Percentiles rank a stretch among this genome's conserved stretches.
These are phyloP conservation scores for Drosophila birchii DNA, from an alignment of 2,888 invertebrate genomes.

Conservation along the genomic window DNA sequence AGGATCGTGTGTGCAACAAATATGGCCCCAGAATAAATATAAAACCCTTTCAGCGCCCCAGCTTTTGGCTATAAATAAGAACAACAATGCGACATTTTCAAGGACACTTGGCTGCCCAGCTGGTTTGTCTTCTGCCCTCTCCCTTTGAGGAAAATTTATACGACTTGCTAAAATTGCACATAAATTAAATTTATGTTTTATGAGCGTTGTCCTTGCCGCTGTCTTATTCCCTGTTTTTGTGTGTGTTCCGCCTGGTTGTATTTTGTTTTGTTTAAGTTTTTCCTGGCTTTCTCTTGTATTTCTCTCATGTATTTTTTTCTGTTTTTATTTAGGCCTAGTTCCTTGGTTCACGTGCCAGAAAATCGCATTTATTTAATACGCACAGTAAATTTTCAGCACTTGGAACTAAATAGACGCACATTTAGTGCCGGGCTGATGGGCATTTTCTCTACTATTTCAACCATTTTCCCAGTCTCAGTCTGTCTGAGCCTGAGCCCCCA, in stretches of 20 bases:
- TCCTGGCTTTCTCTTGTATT: conserved; percentile 28
- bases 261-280: conserved; percentile 48
- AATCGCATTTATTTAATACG: conserved; percentile 78
- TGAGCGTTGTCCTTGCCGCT: conserved; percentile 74
- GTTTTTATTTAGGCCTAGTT: conserved; percentile 16
- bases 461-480: not conserved
- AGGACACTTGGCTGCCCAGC: conserved; percentile 71
- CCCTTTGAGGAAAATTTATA: conserved; percentile 70
- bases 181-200: conserved; percentile 81
- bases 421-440: conserved; percentile 71
- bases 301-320: conserved; percentile 5
- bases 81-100: conserved; percentile 66
- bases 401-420: conserved; percentile 76
- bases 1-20: conserved; percentile 35
- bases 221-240: conserved; percentile 39
- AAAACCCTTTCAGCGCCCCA: conserved; percentile 63
- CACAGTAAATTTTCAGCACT: conserved; percentile 77
- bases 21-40: conserved; percentile 47
- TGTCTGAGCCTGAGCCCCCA: conserved; percentile 36
- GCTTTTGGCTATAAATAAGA: conserved; percentile 66
- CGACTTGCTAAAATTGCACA: conserved; percentile 81
- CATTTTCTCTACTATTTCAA: conserved; percentile 14
- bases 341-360: conserved; percentile 70
- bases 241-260: conserved; percentile 45
- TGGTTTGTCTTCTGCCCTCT: conserved; percentile 41